phyloP scores from a whole-genome alignment of 2,888 invertebrate species.

The Dexiosoma caninum region DNA sequence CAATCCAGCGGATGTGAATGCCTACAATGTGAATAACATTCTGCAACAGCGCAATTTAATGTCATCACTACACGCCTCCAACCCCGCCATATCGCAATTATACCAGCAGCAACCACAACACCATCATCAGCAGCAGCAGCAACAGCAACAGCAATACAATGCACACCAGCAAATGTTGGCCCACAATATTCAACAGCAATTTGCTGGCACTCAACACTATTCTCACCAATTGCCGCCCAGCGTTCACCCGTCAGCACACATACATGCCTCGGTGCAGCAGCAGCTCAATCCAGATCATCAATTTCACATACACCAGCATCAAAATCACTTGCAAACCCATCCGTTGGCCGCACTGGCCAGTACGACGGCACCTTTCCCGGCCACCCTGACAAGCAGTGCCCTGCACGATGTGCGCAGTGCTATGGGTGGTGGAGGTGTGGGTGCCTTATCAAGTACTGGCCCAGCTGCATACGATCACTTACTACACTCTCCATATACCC shows the following conservation, averaged over 20 bases:
- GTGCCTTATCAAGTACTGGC: slow-evolving; percentile 38
- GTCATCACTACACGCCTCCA: slow-evolving; percentile 76
- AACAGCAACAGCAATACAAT: slow-evolving; percentile 67
- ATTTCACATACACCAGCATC: slow-evolving; percentile 76
- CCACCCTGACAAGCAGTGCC: slow-evolving; percentile 72
- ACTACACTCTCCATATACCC: slow-evolving; percentile 64
- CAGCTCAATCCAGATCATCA: slow-evolving; percentile 76
- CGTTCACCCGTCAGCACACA: slow-evolving; percentile 71
- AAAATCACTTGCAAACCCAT: slow-evolving; percentile 76
- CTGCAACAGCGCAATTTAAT: slow-evolving; percentile 75
- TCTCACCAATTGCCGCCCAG: slow-evolving; percentile 65
- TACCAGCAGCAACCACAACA: slow-evolving; percentile 69
- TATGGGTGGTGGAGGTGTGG: slow-evolving; percentile 59
- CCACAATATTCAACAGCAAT: slow-evolving; percentile 75
- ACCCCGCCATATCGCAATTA: slow-evolving; percentile 76
- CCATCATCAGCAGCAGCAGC: slow-evolving; percentile 66
- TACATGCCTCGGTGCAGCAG: slow-evolving; percentile 75
- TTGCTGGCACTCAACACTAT: slow-evolving; percentile 74
- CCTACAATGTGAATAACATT: slow-evolving; percentile 65
- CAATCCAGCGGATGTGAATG: slow-evolving; percentile 68
- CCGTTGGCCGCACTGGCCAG: slow-evolving; percentile 72
- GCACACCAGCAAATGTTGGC: slow-evolving; percentile 66
- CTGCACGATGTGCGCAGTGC: slow-evolving; percentile 66
- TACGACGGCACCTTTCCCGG: slow-evolving; percentile 72
- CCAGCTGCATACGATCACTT: slow-evolving; percentile 62